Conservation (phyloP, 2,113 vertebrate genomes). For the Bambusicola thoracicus region DNA sequence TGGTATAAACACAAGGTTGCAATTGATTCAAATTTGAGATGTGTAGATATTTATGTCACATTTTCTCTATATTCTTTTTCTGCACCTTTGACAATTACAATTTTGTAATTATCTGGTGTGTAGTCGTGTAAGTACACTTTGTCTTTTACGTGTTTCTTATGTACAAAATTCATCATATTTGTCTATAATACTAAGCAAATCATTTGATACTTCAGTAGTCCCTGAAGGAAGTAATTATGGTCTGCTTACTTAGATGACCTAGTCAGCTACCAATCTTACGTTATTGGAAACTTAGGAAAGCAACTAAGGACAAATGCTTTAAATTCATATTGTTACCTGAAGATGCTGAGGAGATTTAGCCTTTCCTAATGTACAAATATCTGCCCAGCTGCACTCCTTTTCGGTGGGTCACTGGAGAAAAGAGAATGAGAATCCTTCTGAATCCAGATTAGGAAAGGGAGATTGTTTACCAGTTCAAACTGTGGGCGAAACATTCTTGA, state of each 20-base stretch:
- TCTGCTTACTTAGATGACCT: not conserved
- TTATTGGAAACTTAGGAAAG: not conserved
- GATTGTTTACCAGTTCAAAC: not conserved
- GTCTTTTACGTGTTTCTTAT: not conserved
- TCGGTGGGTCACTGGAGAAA: not conserved
- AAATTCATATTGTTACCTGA: not conserved
- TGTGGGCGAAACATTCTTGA: not conserved
- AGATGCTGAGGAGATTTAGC: not conserved
- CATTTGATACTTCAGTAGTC: not conserved
- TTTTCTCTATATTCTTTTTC: not conserved
- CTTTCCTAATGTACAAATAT: not conserved
- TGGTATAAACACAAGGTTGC: too few species aligned
- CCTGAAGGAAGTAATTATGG: not conserved
- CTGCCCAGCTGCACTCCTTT: not conserved
- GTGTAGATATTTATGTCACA: too few species aligned
- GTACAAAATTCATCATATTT: not conserved
- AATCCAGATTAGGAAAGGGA: not conserved
- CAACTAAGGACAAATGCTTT: not conserved
- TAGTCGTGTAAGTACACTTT: not conserved
- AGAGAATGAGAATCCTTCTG: not conserved
- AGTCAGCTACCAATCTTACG: not conserved
- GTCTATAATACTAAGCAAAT: too few species aligned
- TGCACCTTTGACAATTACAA: not conserved
- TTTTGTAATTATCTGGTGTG: too few species aligned
- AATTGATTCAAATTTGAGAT: not conserved